These are phyloP conservation scores for Glaucomys volans DNA, from an alignment of 2,113 vertebrate species.

Conservation along the genomic window DNA sequence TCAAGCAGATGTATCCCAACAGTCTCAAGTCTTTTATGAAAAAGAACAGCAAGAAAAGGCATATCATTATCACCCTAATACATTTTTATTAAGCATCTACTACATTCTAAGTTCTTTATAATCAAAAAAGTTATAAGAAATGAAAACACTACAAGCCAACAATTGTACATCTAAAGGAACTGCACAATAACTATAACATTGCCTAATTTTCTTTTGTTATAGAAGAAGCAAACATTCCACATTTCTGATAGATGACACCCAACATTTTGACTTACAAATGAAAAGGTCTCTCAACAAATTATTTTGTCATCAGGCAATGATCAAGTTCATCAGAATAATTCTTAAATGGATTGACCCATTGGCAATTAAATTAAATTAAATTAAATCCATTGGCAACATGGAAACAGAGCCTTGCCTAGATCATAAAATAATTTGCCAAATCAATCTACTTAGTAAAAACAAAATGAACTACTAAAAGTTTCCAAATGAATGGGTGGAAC, in stretches of 20 bases:
- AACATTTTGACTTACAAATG: neutral
- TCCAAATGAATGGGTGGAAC: neutral
- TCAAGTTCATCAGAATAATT: neutral
- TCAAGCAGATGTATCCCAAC: neutral
- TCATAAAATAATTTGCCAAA: conserved; percentile 64
- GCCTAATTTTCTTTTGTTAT: neutral
- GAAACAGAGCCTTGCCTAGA: conserved; percentile 20
- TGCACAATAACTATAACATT: neutral
- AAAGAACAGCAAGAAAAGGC: neutral
- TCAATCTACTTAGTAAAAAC: conserved; percentile 51
- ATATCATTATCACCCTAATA: neutral
- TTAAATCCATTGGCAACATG: neutral
- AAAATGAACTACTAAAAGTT: conserved; percentile 28
- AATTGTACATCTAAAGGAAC: conserved; percentile 1
- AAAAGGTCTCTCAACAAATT: neutral
- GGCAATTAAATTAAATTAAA: neutral
- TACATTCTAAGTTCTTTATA: neutral
- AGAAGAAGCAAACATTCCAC: neutral
- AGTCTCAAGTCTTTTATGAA: neutral
- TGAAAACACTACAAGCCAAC: neutral
- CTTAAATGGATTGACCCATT: conserved; percentile 27
- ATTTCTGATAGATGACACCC: neutral
- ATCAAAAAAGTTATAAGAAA: conserved; percentile 23
- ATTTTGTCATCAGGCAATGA: neutral
- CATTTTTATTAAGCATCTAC: neutral